These are phyloP conservation scores for Coracopsis vasa DNA, from an alignment of 2,113 vertebrate genomes.

Conservation along the genomic window DNA sequence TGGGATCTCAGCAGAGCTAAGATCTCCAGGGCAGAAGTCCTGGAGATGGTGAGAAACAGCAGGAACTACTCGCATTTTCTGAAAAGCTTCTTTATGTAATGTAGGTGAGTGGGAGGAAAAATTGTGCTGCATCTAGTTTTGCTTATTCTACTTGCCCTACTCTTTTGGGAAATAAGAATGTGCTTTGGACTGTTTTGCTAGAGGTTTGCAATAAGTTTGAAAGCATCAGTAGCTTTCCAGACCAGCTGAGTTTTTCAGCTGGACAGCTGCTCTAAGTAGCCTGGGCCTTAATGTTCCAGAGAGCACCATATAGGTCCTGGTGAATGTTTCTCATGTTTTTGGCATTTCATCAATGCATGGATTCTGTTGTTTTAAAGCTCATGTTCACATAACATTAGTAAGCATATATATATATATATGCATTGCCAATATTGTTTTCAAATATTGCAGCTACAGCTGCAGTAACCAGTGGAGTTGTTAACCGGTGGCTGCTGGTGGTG, in stretches of 20 bases:
- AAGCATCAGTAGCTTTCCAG: background rate
- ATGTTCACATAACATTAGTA: background rate
- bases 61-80: background rate
- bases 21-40: background rate
- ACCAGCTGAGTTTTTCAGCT: background rate
- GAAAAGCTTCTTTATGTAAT: background rate
- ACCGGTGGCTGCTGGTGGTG: background rate
- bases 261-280: background rate
- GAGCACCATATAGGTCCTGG: background rate
- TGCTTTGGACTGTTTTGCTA: background rate
- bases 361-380: background rate
- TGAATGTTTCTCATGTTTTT: background rate
- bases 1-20: background rate
- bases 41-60: background rate
- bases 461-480: background rate
- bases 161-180: background rate
- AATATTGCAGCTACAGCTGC: background rate
- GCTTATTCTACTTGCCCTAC: background rate
- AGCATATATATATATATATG: background rate
- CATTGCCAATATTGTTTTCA: background rate
- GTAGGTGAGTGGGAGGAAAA: background rate
- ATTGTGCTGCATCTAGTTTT: background rate
- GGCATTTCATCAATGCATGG: background rate
- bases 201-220: background rate
- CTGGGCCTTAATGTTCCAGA: background rate